Conservation (phyloP, 2,113 vertebrate genomes). For the Nothobranchius kuhntae region DNA sequence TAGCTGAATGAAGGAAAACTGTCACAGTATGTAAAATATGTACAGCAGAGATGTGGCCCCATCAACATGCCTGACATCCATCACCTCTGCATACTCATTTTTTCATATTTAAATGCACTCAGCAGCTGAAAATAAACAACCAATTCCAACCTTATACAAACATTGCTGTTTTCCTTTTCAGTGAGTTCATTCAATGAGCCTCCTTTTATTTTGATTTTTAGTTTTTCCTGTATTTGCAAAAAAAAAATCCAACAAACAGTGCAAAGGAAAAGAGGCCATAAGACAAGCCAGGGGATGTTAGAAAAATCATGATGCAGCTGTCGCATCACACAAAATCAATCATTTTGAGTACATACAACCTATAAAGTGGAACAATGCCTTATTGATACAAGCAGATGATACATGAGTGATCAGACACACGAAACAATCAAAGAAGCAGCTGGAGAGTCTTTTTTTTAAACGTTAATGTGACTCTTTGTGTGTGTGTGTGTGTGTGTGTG, state of each 20-base stretch:
- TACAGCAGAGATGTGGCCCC: constrained; percentile 40
- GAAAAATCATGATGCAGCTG: constrained; percentile 7
- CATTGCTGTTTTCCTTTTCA: neutral
- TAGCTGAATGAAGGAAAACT: constrained; percentile 37
- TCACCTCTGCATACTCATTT: constrained; percentile 9
- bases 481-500: neutral
- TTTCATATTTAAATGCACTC: constrained; percentile 5
- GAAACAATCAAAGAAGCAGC: constrained; percentile 40
- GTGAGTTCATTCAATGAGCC: constrained; percentile 22
- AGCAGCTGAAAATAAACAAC: constrained; percentile 43
- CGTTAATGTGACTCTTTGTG: constrained; percentile 37
- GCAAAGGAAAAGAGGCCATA: constrained; percentile 21
- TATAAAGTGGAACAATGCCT: constrained; percentile 25
- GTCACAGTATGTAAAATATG: constrained; percentile 45
- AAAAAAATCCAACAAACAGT: constrained; percentile 39
- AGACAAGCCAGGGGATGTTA: constrained; percentile 11
- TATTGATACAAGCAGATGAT: constrained; percentile 42
- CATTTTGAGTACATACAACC: constrained; percentile 42
- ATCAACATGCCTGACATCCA: constrained; percentile 65
- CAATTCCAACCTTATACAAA: constrained; percentile 18
- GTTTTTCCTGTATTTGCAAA: constrained; percentile 14
- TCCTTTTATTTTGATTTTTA: constrained; percentile 15
- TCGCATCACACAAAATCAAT: constrained; percentile 42
- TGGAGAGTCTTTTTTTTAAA: constrained; percentile 52
- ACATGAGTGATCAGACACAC: constrained; percentile 50